A percentile compares a stretch with the other conserved stretches of the same genome.
phyloP scores from a whole-genome alignment of 2,113 vertebrate species.

The Corythornis madagascariensis region DNA sequence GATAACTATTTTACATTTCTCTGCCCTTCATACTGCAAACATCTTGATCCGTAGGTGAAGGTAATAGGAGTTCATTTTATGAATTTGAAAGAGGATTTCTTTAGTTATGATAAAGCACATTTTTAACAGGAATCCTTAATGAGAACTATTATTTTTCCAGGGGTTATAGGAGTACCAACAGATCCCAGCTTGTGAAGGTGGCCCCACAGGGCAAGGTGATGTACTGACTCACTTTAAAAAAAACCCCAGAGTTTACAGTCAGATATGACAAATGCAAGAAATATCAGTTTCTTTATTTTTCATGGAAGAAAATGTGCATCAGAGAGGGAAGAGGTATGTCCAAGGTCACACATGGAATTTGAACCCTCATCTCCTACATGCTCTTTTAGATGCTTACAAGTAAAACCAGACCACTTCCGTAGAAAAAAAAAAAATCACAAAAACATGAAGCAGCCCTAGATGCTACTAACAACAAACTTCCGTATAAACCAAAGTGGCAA shows the following conservation, averaged over 20 bases:
- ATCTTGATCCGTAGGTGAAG: not conserved
- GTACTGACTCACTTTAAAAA: not conserved
- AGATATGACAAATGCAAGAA: not conserved
- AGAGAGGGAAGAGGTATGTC: not conserved
- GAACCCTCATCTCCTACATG: not conserved
- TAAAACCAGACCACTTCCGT: not conserved
- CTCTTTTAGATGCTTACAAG: not conserved
- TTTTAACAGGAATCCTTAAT: constrained; percentile 12
- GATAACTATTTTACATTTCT: not conserved
- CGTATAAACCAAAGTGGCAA: not conserved
- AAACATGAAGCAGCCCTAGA: not conserved
- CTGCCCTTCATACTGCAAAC: constrained; percentile 8
- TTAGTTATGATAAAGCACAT: not conserved
- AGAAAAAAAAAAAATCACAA: not conserved
- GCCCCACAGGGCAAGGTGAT: not conserved
- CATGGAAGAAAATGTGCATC: not conserved
- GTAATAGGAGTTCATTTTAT: constrained; percentile 26
- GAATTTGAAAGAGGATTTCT: constrained; percentile 9
- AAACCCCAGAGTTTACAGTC: not conserved
- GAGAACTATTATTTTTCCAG: not conserved
- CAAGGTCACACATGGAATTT: not conserved
- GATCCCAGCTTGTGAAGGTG: not conserved
- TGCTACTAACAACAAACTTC: not conserved
- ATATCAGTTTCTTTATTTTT: not conserved
- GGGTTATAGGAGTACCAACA: not conserved